Base-by-base conservation (phyloP, 53 echinoderm and acorn worm species). In the Echinometra lucunter region DNA sequence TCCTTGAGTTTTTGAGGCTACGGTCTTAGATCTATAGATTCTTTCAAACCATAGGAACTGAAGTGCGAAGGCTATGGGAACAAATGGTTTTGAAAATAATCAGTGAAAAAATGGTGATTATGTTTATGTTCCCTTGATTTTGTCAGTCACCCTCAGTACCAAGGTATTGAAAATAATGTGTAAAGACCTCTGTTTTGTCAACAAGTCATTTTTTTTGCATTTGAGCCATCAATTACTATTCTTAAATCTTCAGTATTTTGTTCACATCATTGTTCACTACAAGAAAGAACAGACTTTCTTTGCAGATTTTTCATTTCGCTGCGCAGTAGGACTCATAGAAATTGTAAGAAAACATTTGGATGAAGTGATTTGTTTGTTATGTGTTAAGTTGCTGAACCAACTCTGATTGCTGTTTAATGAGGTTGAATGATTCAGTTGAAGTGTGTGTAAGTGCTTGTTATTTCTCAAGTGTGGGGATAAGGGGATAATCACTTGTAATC, bases 401-500 rank as follows among this genome's bases (percentile, higher is more conserved):
- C 40, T 78, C 21, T 23, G 2, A 16, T 78, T 78, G 45, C 85
- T 3, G 15, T 85, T 85, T 85, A 85, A 85, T 85, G 85, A 85
- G 85, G 49, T 28, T 85, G 11, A 49, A 85, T 85, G 45, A 49
- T 85, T 85, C 49, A 28, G 49, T 47, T 45, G 85, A 47, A 83
- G 85, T 1, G 85, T 47, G 47, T 83, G 25, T 83, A 13, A 85
- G 49, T 53, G 85, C 49, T 28, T 47, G 53, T 85, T 85, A 37
- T 45, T 85, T 1, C 28, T 85, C 11, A 85, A 85, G 85, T 53
- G 85, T 44, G 23, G 53, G 85, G 85, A 83, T 83, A 47, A 47
- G 5, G 49, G 85, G 53, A 81, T 47, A 28, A 49, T n/a, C 85
- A 85, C 85, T 85, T n/a, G 85, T 85, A 28, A 49, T 85, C 85